A percentile compares a stretch with the other conserved stretches of the same genome.
phyloP scores from a whole-genome alignment of 1,140 invertebrate species.

The Triops longicaudatus region DNA sequence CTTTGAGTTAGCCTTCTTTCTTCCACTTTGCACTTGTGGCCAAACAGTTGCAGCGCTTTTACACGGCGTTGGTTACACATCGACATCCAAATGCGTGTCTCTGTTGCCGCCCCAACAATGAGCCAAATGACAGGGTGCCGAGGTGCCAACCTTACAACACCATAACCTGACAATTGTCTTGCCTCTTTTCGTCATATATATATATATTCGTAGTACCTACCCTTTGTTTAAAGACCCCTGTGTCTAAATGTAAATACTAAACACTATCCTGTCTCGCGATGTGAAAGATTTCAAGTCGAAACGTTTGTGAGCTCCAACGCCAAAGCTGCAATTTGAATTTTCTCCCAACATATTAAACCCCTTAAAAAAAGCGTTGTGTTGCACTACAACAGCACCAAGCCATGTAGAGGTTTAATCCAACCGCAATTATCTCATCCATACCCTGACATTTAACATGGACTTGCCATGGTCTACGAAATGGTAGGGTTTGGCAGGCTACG shows the following conservation, averaged over 20 bases:
- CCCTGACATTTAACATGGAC: slow-evolving; percentile 7
- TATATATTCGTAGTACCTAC: neutral
- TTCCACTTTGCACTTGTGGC: neutral
- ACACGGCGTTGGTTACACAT: neutral
- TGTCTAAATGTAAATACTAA: neutral
- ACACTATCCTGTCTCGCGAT: neutral
- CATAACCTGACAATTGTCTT: slow-evolving; percentile 4
- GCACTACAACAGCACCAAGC: neutral
- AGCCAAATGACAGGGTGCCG: neutral
- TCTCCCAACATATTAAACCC: neutral
- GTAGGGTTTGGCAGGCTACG: neutral
- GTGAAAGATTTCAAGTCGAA: neutral
- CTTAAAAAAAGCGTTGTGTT: neutral
- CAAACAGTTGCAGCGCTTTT: slow-evolving; percentile 2
- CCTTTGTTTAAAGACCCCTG: neutral
- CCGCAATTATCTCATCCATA: slow-evolving; percentile 8
- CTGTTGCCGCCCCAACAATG: slow-evolving; percentile 12
- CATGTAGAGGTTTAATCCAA: neutral
- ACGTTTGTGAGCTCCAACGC: neutral
- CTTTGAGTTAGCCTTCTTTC: neutral
- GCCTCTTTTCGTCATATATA: neutral
- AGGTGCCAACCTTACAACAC: slow-evolving; percentile 11
- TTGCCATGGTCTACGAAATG: neutral
- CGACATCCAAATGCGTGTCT: slow-evolving; percentile 6
- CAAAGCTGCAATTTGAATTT: neutral